Conservation (phyloP, 2,797 vertebrate species). For the Sphenopsis melanotis region DNA sequence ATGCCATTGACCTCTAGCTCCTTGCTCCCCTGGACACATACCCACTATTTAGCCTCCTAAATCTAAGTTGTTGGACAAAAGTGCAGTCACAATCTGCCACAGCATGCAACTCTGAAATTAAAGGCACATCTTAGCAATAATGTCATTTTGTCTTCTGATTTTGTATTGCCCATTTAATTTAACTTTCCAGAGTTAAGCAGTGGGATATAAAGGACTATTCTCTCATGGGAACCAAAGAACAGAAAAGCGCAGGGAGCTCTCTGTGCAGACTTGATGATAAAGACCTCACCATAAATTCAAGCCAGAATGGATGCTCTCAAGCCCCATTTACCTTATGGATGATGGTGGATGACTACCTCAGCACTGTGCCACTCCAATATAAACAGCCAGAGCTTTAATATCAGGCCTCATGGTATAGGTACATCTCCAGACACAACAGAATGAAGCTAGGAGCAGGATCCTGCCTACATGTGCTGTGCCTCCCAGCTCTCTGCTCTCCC, state of each 20-base stretch:
- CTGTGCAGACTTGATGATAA: neutral
- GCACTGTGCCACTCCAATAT: neutral
- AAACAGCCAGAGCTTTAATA: neutral
- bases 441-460: neutral
- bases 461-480: neutral
- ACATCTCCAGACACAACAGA: neutral
- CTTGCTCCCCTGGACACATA: neutral
- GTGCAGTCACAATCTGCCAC: neutral
- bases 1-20: neutral
- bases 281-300: neutral
- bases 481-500: neutral
- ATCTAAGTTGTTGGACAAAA: neutral
- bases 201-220: neutral
- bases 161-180: neutral
- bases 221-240: neutral
- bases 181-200: neutral
- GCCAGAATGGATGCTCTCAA: neutral
- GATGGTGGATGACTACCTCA: neutral
- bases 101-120: neutral
- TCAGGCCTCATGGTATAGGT: neutral
- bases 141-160: neutral
- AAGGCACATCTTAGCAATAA: neutral
- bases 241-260: neutral
- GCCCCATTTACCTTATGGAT: neutral
- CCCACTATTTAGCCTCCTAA: neutral